A percentile compares a stretch with the other conserved stretches of the same genome.
phyloP scores from a whole-genome alignment of 2,888 invertebrate genomes.

The Rambutsinella grinnellia region DNA sequence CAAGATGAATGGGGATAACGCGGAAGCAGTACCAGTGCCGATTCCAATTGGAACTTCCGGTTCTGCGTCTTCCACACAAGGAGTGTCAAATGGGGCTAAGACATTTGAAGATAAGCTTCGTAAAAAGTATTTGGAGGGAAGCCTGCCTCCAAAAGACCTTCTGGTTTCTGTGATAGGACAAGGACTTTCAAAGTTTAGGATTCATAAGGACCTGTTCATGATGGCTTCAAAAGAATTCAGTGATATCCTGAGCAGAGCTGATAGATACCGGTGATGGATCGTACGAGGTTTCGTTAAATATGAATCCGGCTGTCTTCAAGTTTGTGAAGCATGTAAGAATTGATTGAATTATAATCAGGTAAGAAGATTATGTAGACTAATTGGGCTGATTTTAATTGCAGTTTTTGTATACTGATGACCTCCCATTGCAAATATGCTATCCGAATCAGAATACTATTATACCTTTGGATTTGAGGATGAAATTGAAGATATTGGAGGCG shows the following conservation, averaged over 20 bases:
- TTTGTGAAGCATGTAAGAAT: slow-evolving; percentile 9
- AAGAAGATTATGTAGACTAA: no score
- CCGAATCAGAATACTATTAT: no score
- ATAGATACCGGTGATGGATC: neutral
- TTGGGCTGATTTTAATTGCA: slow-evolving; percentile 4
- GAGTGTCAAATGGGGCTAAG: no score
- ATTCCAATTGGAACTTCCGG: no score
- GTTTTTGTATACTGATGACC: slow-evolving; percentile 13
- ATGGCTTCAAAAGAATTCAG: slow-evolving; percentile 12
- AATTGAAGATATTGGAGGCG: slow-evolving; percentile 4
- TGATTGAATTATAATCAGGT: neutral
- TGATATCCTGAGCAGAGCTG: neutral
- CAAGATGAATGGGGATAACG: no score
- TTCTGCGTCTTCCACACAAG: no score
- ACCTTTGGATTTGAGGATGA: neutral
- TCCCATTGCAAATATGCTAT: neutral
- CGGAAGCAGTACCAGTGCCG: no score
- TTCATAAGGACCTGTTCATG: slow-evolving; percentile 18
- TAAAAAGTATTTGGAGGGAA: neutral
- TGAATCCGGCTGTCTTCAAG: neutral
- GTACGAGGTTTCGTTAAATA: neutral
- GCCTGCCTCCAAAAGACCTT: neutral
- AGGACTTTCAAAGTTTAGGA: neutral
- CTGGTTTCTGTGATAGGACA: neutral
- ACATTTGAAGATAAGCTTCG: neutral